These are phyloP conservation scores for Gracilinanus agilis DNA, from an alignment of 2,113 vertebrate genomes.

Conservation along the genomic window DNA sequence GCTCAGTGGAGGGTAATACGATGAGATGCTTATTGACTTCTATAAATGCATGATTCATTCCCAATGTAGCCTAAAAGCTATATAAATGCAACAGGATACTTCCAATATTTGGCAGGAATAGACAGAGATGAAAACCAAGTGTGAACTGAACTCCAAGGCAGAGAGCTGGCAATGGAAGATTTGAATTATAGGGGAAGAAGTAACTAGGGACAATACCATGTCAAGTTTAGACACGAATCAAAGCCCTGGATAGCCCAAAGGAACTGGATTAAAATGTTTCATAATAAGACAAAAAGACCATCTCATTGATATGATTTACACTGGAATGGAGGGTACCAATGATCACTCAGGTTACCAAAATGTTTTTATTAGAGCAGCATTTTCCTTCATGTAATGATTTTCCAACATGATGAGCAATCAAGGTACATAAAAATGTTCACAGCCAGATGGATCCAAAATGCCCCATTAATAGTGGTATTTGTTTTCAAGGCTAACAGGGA, in stretches of 20 bases:
- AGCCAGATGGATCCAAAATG: accelerated
- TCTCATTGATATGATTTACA: not conserved
- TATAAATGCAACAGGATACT: slow-evolving; percentile 60
- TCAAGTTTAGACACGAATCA: not conserved
- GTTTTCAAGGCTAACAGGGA: not conserved
- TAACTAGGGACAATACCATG: not conserved
- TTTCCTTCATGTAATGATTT: accelerated
- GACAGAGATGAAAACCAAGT: not conserved
- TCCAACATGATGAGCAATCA: accelerated
- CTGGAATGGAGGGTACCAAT: not conserved
- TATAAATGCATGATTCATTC: slow-evolving; percentile 66
- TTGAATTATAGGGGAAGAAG: not conserved
- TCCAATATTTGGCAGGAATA: not conserved
- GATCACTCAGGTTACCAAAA: not conserved
- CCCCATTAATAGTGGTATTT: not conserved
- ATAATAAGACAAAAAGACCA: not conserved
- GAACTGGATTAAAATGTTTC: slow-evolving; percentile 6
- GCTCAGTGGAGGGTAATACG: slow-evolving; percentile 19
- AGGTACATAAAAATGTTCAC: not conserved
- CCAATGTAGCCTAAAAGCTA: slow-evolving; percentile 58
- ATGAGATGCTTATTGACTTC: slow-evolving; percentile 56
- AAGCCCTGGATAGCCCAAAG: not conserved
- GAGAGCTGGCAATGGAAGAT: not conserved
- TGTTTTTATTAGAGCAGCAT: slow-evolving; percentile 1
- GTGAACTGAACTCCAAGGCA: slow-evolving; percentile 28